These are phyloP conservation scores for Osmoderma eremita DNA, from an alignment of 2,888 invertebrate species.

Conservation along the genomic window DNA sequence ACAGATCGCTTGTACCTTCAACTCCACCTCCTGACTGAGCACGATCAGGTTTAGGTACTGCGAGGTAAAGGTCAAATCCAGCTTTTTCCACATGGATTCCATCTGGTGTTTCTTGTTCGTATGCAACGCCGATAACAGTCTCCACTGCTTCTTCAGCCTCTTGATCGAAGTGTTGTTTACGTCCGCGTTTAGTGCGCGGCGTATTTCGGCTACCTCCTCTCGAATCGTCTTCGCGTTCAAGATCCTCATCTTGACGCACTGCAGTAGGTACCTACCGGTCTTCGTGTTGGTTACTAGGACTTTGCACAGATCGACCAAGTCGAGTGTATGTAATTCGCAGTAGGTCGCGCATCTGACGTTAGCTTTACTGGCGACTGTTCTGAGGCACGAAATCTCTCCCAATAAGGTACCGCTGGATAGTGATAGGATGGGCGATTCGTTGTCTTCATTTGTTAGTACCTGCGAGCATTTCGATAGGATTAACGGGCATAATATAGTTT, in stretches of 20 bases:
- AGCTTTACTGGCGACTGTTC: conserved; percentile 60
- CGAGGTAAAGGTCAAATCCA: conserved; percentile 35
- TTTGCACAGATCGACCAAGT: conserved; percentile 44
- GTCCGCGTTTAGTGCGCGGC: background rate
- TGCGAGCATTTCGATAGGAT: conserved; percentile 10
- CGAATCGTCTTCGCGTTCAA: background rate
- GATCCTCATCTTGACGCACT: background rate
- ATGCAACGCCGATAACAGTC: conserved; percentile 22
- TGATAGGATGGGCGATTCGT: conserved; percentile 68
- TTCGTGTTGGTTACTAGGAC: background rate
- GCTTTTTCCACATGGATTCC: conserved; percentile 56
- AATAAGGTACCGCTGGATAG: conserved; percentile 66
- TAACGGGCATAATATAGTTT: too few relatives aligned
- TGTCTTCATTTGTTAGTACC: conserved; percentile 65
- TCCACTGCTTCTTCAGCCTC: conserved; percentile 38
- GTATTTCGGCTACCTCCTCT: background rate
- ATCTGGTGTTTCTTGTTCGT: conserved; percentile 23
- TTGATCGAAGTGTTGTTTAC: conserved; percentile 22
- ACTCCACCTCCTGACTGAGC: conserved; percentile 41
- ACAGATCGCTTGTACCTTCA: conserved; percentile 54
- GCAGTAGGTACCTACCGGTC: background rate
- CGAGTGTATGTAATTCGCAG: conserved; percentile 66
- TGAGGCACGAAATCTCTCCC: conserved; percentile 65
- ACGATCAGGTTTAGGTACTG: conserved; percentile 42
- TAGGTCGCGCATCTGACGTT: conserved; percentile 57